Percentiles rank a stretch among this genome's conserved stretches.
Evolutionary conservation across 2,888 invertebrate genomes (phyloP).

Genomic region (Synanthedon andrenaeformis): DNA sequence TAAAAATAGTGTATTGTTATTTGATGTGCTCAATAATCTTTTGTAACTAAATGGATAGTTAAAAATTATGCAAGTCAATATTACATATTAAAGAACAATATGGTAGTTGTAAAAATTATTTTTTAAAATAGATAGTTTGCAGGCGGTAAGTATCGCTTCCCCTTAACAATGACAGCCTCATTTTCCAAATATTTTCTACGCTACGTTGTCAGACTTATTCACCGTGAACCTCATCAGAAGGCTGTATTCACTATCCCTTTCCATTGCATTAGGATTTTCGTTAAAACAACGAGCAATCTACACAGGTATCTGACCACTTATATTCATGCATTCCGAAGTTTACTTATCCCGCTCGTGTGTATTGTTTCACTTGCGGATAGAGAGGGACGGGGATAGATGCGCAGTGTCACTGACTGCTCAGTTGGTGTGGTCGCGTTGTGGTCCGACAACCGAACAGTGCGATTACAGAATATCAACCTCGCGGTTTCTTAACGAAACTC

Average conservation of each 20-base stretch:
- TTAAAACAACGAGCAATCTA: conserved; percentile 32
- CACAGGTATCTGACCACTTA: conserved; percentile 35
- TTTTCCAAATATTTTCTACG: conserved; percentile 50
- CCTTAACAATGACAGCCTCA: conserved; percentile 59
- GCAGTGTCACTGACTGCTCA: conserved; percentile 66
- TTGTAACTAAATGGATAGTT: no score
- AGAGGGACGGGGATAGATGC: conserved; percentile 41
- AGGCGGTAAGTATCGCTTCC: conserved; percentile 8
- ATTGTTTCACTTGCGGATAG: conserved; percentile 13
- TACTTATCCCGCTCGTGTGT: conserved; percentile 26
- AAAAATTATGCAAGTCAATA: no score
- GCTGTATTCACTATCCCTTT: conserved; percentile 26
- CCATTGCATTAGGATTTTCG: conserved; percentile 18
- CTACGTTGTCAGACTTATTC: conserved; percentile 40
- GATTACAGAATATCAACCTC: conserved; percentile 10
- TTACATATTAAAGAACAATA: no score
- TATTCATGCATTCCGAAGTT: conserved; percentile 49
- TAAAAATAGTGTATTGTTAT: no score
- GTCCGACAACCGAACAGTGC: conserved; percentile 18
- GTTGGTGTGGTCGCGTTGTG: conserved; percentile 36
- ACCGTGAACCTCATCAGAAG: conserved; percentile 44
- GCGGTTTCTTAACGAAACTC: conserved; percentile 12
- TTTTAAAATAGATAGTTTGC: no score
- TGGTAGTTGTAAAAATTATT: no score
- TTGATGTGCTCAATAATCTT: no score